Base-by-base conservation (phyloP, 2,797 vertebrate species). In the Thalassophryne amazonica region DNA sequence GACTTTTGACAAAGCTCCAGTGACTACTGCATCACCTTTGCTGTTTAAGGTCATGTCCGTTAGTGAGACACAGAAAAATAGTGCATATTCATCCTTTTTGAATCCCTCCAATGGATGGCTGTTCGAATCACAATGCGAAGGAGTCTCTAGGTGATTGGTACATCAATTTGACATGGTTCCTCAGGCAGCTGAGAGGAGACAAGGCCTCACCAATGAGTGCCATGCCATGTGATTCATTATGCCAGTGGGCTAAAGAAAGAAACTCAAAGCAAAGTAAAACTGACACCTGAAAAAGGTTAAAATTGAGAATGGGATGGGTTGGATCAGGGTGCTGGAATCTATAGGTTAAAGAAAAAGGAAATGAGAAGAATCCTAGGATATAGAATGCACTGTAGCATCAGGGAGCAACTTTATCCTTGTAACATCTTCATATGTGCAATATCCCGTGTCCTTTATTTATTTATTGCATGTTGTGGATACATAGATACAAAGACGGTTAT, bases 151-250 rank as follows among this genome's bases (percentile, higher is more conserved):
- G 83, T 87, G 86, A 85, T 86, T 85, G 81, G 77, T 86, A 70
- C 86, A 88, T 88, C 81, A 81, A 83, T 90, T 84, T 89, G 87
- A 88, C 87, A 85, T 62, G 55, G 71, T 75, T 84, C 85, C 84
- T 87, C 65, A 36, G 82, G 85, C 81, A 58, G 66, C 74, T 54
- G 80, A 74, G 79, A 69, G 70, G 81, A 84, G 77, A 86, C 78
- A 84, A 73, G 67, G 57, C 66, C 78, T 61, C 33, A 60, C 69
- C 81, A 67, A 76, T 77, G 45, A 72, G 73, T 56, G 66, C 67
- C 61, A 66, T 60, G 72, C 63, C 78, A 76, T 64, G 74, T 78
- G 82, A 86, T 75, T 88, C 81, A 85, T 84, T 81, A 83, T 50
- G 69, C 74, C 75, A 59, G 58, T 41, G 65, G 86, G 75, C 60